Base-by-base conservation (phyloP, 2,113 vertebrate genomes). In the Semnopithecus entellus region DNA sequence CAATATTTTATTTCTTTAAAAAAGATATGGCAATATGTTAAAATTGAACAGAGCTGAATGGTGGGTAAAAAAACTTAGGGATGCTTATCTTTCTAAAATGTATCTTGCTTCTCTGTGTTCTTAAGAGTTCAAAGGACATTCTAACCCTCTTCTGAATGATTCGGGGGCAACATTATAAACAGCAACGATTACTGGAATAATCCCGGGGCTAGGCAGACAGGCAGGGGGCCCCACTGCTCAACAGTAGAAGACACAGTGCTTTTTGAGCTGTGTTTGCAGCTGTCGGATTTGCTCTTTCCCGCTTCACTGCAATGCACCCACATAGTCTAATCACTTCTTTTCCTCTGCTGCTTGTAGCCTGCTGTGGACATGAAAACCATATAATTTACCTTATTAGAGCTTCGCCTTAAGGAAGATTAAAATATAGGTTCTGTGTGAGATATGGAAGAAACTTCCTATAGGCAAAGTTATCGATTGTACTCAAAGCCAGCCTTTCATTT, bases 171-270 rank as follows among this genome's bases (percentile, higher is more conserved):
- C 45, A 8, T 11, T 16, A 17, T 6, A 93, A 75, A 79, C 2
- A 72, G 7, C 40, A 84, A 11, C 2, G 76, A 68, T 20, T 22
- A n/a, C 22, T 32, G 57, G 10, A 9, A 23, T 4, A 32, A 38
- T 3, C 43, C n/a, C 0, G 35, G 73, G 57, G 25, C 8, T 4
- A 45, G 25, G 50, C 0, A 5, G 2, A 13, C 2, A 2, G n/a
- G 61, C 2, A 1, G 2, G 0, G 17, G 1, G 57, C 25, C 64
- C 11, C 4, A 22, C 59, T 3, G 27, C 45, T 27, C 7, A 22
- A 9, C 27, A 10, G 40, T 10, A 32, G 9, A 12, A 57, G 68
- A 6, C 0, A 2, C 23, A 8, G 38, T 1, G 32, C 27, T 25
- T 50, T 18, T 0, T 1, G 83, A 73, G 32, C 1, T 14, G 32